These are phyloP conservation scores for Branchinecta lindahli DNA, from an alignment of 1,140 invertebrate genomes.

Conservation along the genomic window DNA sequence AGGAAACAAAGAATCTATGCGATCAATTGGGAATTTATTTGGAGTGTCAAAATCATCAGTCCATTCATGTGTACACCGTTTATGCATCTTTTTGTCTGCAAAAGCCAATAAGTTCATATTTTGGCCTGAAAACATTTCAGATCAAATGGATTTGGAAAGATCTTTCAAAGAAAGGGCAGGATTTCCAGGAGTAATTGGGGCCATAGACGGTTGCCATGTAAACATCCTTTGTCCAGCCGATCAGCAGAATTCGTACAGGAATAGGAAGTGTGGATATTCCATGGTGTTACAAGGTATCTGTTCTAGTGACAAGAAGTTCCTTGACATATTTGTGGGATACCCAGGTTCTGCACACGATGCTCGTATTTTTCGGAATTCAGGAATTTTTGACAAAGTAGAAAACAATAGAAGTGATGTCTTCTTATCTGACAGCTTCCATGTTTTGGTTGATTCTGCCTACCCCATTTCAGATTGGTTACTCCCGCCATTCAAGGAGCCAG, in stretches of 20 bases:
- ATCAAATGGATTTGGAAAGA: not conserved
- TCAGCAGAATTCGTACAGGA: slow-evolving; percentile 6
- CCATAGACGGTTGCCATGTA: not conserved
- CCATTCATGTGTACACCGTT: not conserved
- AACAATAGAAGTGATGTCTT: not conserved
- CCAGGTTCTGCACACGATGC: slow-evolving; percentile 22
- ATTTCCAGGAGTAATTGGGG: slow-evolving; percentile 6
- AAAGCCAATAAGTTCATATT: not conserved
- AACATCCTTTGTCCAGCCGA: not conserved
- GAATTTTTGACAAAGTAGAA: slow-evolving; percentile 1
- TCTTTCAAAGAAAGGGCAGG: slow-evolving; percentile 10
- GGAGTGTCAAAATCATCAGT: slow-evolving; percentile 3
- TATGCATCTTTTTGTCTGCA: not conserved
- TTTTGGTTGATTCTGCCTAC: not conserved
- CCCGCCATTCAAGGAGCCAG: slow-evolving; percentile 6
- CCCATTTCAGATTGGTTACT: not conserved
- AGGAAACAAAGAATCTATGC: slow-evolving; percentile 6
- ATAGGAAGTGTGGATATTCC: slow-evolving; percentile 6
- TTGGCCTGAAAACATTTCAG: not conserved
- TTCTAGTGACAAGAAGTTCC: slow-evolving; percentile 13
- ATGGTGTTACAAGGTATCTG: slow-evolving; percentile 6
- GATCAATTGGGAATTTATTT: slow-evolving; percentile 7
- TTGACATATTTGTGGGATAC: slow-evolving; percentile 20
- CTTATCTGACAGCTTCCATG: not conserved
- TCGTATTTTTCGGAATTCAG: slow-evolving; percentile 18